Percentiles rank a stretch among this genome's conserved stretches.
Conservation (phyloP, 2,888 invertebrate species). For the Callyntrura sp. region DNA sequence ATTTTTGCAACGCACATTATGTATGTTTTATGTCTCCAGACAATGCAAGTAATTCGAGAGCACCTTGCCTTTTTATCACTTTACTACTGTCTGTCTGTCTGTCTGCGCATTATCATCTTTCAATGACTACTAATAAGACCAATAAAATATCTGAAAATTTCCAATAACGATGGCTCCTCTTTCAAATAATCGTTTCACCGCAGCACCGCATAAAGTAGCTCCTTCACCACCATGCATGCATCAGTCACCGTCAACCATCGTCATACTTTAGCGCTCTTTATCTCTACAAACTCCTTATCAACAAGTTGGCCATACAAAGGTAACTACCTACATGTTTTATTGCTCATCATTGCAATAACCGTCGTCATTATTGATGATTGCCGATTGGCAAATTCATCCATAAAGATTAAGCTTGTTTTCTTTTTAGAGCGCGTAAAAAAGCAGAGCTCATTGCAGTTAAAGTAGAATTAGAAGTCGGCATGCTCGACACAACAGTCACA, state of each 20-base stretch:
- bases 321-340: not conserved
- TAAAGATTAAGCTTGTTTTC: conserved; percentile 29
- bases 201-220: too few relatives aligned
- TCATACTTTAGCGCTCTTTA: not conserved
- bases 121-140: conserved; percentile 58
- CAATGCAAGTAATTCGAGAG: conserved; percentile 27
- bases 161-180: conserved; percentile 42
- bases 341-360: not conserved
- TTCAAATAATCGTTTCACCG: too few relatives aligned
- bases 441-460: too few relatives aligned
- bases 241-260: conserved; percentile 61
- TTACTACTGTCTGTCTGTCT: conserved; percentile 67
- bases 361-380: conserved; percentile 43
- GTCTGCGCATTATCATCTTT: conserved; percentile 62
- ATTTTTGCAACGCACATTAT: conserved; percentile 1
- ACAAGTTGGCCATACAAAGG: conserved; percentile 2
- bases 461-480: too few relatives aligned
- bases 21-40: too few relatives aligned
- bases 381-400: conserved; percentile 11
- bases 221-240: not conserved
- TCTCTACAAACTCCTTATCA: conserved; percentile 21
- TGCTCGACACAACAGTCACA: too few relatives aligned
- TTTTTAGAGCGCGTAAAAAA: not conserved
- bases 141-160: conserved; percentile 52
- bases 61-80: conserved; percentile 63